Percentiles rank a stretch among this genome's conserved stretches.
Evolutionary conservation across 2,797 vertebrate species (phyloP).

Genomic region (Hirundo rustica): DNA sequence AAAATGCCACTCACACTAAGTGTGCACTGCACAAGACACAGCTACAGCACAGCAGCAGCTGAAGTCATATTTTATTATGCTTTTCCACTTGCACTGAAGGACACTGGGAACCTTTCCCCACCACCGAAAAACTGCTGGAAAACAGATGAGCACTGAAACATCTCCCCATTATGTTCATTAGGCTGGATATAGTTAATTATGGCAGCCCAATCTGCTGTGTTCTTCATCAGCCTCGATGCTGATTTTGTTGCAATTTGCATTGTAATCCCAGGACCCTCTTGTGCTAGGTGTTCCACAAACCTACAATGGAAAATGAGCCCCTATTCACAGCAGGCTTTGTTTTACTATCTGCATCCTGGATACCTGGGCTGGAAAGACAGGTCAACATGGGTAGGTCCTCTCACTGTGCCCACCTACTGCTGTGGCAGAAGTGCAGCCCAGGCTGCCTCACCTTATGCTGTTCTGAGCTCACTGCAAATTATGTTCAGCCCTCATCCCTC

Average conservation of each 20-base stretch:
- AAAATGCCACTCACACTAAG: background rate
- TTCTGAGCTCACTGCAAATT: background rate
- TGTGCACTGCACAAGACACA: background rate
- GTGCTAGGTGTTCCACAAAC: background rate
- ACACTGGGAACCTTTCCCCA: background rate
- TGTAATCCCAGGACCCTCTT: background rate
- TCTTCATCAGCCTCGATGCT: background rate
- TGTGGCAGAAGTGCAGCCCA: background rate
- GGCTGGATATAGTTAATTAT: background rate
- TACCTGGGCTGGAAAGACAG: background rate
- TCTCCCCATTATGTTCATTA: background rate
- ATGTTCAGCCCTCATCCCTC: rapidly evolving
- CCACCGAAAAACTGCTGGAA: background rate
- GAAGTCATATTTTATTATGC: background rate
- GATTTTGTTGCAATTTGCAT: background rate
- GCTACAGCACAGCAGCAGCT: background rate
- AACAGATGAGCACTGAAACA: background rate
- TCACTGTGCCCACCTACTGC: background rate
- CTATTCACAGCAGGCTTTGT: background rate
- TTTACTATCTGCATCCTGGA: background rate
- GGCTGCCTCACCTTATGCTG: background rate
- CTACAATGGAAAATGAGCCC: background rate
- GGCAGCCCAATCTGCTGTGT: background rate
- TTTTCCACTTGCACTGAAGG: background rate
- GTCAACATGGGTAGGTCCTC: background rate